These are phyloP conservation scores for Aleiodes testaceus DNA, from an alignment of 2,888 invertebrate genomes.

Conservation along the genomic window DNA sequence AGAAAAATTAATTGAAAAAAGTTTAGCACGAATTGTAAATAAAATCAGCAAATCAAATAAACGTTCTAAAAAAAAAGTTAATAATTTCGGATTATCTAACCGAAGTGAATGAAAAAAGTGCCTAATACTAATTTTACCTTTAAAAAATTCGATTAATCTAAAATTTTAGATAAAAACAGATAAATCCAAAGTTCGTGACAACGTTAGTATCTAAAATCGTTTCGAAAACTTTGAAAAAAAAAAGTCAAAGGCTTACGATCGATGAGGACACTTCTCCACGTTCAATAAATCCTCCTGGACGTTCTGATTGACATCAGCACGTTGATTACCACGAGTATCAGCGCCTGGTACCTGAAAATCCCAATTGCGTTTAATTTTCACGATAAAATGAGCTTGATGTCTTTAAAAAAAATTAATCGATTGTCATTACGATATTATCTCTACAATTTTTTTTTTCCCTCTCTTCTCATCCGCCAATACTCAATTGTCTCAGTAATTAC, in stretches of 20 bases:
- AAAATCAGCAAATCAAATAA: too few species aligned
- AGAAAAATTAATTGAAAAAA: too few species aligned
- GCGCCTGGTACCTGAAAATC: constrained; percentile 25
- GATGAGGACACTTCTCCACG: constrained; percentile 12
- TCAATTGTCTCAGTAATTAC: constrained; percentile 3
- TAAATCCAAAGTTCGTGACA: not conserved
- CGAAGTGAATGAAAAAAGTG: too few species aligned
- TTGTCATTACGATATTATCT: not conserved
- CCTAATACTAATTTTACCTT: too few species aligned
- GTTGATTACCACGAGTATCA: constrained; percentile 9
- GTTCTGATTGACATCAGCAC: constrained; percentile 29
- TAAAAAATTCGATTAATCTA: not conserved
- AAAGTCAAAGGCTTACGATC: constrained; percentile 35
- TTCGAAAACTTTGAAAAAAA: not conserved
- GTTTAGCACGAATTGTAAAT: too few species aligned
- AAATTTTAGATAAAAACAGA: not conserved
- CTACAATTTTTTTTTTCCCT: not conserved
- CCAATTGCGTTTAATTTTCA: constrained; percentile 17
- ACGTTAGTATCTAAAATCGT: too few species aligned
- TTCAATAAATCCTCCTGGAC: constrained; percentile 6
- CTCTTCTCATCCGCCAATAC: not conserved
- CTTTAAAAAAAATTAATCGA: too few species aligned
- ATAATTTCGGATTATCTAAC: too few species aligned
- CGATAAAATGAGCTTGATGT: not conserved
- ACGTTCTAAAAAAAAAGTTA: too few species aligned